Percentiles rank a stretch among this genome's conserved stretches.
Evolutionary conservation across 2,888 invertebrate genomes (phyloP).

Genomic region (Colletes collaris): DNA sequence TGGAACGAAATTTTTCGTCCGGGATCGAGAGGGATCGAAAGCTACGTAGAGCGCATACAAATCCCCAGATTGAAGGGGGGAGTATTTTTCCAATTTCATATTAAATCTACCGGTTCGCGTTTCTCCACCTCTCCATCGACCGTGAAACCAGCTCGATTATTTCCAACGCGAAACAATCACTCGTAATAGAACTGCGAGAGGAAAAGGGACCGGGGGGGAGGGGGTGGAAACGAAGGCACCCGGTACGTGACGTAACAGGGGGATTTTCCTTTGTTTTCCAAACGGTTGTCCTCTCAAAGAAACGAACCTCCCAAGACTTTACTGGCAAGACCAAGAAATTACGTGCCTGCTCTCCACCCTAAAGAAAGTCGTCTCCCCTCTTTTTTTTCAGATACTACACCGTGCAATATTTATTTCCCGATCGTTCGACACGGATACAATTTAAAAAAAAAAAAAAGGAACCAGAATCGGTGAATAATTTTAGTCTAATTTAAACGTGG

Average conservation of each 20-base stretch:
- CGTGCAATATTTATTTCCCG: slow-evolving; percentile 50
- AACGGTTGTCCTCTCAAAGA: slow-evolving; percentile 10
- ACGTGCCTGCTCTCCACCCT: neutral
- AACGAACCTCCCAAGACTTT: slow-evolving; percentile 6
- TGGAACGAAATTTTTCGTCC: slow-evolving; percentile 2
- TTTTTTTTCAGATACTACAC: neutral
- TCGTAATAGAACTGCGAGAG: slow-evolving; percentile 19
- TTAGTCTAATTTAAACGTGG: neutral
- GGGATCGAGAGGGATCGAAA: neutral
- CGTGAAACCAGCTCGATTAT: slow-evolving; percentile 43
- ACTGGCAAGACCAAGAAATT: slow-evolving; percentile 20
- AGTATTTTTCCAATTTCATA: slow-evolving; percentile 40
- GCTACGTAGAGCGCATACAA: slow-evolving; percentile 20
- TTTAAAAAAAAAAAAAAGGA: neutral
- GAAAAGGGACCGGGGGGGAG: neutral
- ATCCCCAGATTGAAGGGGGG: slow-evolving; percentile 7
- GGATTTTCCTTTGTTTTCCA: slow-evolving; percentile 19
- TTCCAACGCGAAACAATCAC: slow-evolving; percentile 46
- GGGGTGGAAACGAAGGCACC: neutral
- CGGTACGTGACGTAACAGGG: slow-evolving; percentile 16
- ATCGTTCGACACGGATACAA: slow-evolving; percentile 19
- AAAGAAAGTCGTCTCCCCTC: slow-evolving; percentile 12
- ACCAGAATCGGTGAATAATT: neutral
- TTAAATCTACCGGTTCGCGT: slow-evolving; percentile 37
- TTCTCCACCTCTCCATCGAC: slow-evolving; percentile 11